Evolutionary conservation across 2,797 vertebrate genomes (phyloP), one percentile per base, ranked within the genome.

Genomic region (Pelobates cultripes): DNA sequence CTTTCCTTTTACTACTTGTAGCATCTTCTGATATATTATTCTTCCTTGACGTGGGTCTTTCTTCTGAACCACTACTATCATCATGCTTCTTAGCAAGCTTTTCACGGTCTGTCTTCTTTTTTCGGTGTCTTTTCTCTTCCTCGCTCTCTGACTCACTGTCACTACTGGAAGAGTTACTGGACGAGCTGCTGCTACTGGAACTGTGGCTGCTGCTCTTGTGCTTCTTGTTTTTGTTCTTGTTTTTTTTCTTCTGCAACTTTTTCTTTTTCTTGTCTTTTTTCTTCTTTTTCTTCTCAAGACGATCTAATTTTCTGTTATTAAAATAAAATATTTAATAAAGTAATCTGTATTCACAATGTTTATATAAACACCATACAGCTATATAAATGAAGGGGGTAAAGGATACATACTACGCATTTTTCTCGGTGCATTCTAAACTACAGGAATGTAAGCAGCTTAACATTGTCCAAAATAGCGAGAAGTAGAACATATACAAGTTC

Each of bases 281-380:
- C 88, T 93, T 95, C 85, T 93, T 92, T 78, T 92, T 94, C 83
- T 95, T 96, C 86, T 99, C 97, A 66, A 99, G 93, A 61, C 94
- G 96, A 89, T 99, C 98, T 10, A 99, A 92, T 91, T 99, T 99
- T 92, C 98, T 99, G 86, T 89, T 91, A 85, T 87, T 87, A 84
- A 88, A 91, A 2, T n/a, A 55, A 78, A 74, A 15, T 13, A 13
- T 4, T 13, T 60, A 13, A 60, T 60, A 10, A 13, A 60, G 12
- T 60, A 3, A 60, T 60, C 10, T 60, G 12, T 13, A 60, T 60
- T 60, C 28, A 28, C 28, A 13, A 10, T 13, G 10, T 2, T n/a
- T n/a, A 13, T 60, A 51, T 10, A 51, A 10, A 51, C 47, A 51
- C 47, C 47, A 51, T 10, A 1, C 10, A 51, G 47, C 10, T 6